Base-by-base conservation (phyloP, 2,888 invertebrate species). In the Pterostichus niger region DNA sequence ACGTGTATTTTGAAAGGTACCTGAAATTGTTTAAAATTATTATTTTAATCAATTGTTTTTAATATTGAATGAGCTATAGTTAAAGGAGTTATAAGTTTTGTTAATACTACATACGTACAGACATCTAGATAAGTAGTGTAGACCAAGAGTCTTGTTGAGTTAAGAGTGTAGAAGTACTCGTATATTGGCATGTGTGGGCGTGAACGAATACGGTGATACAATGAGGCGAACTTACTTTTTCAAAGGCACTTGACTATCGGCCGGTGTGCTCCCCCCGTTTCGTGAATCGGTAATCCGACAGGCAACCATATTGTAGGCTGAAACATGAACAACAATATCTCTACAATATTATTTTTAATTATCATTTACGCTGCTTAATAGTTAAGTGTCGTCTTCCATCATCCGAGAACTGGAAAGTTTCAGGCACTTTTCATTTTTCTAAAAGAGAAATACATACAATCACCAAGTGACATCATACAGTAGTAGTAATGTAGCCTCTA, bases 251-350 rank as follows among this genome's bases (percentile, higher is more conserved):
- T 96, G 96, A 94, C 97, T 97, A 95, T 96, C 96, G 93, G 95
- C 93, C 91, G 94, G 93, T 91, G 93, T 92, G 91, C 93, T 91
- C 88, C 93, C 92, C 89, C 97, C 97, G 91, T 97, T 97, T 92
- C 97, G 95, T 89, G 96, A 94, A 92, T 98, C 97, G 88, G 97
- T 97, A 90, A 97, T 95, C 91, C 98, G 95, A 94, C 97, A 97
- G 91, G 98, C 96, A 93, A 98, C 98, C 97, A 98, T 97, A 93
- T 97, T 97, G 94, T 98, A 98, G 92, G 97, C 98, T 98, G 95
- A 91, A 96, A 96, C 91, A 85, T 71, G 79, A 52, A 61, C 61
- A 82, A 82, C 61, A 82, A 82, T 56, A 82, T 75, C 82, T 82
- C 82, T 82, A 82, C 82, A 82, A 75, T 82, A 75, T 82, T 75